Evolutionary conservation across 2,113 vertebrate genomes (phyloP).

Genomic region (Trachemys scripta): DNA sequence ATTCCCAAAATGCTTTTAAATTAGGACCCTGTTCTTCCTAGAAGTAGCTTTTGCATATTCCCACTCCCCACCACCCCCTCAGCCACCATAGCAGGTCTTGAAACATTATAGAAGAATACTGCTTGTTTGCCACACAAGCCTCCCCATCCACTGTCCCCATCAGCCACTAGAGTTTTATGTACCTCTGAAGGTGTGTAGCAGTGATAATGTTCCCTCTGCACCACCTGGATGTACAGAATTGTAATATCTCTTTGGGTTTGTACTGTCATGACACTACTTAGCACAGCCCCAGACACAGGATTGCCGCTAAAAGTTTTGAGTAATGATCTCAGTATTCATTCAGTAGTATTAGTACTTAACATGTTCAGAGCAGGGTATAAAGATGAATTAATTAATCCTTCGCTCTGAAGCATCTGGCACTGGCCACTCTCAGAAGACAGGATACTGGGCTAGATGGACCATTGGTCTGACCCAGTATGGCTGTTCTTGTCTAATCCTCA

Average conservation of each 20-base stretch:
- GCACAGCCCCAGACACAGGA: too few relatives aligned
- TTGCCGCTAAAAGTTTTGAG: neutral
- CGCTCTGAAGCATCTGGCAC: too few relatives aligned
- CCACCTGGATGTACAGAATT: too few relatives aligned
- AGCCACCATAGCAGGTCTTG: neutral
- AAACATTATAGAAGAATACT: neutral
- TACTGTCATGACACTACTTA: too few relatives aligned
- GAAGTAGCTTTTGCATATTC: neutral
- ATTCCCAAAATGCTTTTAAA: neutral
- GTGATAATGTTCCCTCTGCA: neutral
- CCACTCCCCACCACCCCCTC: neutral
- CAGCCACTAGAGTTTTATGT: neutral
- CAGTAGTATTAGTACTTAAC: neutral
- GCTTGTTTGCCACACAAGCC: neutral
- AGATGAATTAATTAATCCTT: too few relatives aligned
- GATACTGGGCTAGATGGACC: too few relatives aligned
- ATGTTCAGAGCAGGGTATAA: neutral
- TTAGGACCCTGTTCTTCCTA: neutral
- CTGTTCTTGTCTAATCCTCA: too few relatives aligned
- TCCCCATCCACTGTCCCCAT: neutral
- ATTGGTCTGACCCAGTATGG: too few relatives aligned
- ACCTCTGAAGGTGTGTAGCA: neutral
- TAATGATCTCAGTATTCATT: neutral
- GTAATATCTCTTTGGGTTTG: too few relatives aligned
- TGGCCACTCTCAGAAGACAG: too few relatives aligned